These are phyloP conservation scores for Sinonovacula constricta DNA, from an alignment of 1,140 invertebrate species.

Conservation along the genomic window DNA sequence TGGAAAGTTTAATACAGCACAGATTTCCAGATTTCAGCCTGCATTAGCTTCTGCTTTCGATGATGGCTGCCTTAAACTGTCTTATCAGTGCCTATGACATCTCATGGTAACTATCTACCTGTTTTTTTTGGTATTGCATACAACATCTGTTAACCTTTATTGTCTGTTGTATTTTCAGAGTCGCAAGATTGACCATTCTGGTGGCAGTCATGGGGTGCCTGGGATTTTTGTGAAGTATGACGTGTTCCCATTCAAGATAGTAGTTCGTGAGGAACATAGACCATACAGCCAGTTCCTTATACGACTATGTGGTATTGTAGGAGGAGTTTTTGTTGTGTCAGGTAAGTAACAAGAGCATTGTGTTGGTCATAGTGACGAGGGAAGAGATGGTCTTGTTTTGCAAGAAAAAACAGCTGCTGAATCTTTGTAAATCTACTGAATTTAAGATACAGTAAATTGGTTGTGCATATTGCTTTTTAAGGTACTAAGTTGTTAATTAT, in stretches of 20 bases:
- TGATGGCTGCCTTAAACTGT: too few relatives aligned
- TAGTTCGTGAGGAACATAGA: slow-evolving; percentile 89
- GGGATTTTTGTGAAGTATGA: slow-evolving; percentile 98
- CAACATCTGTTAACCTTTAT: too few relatives aligned
- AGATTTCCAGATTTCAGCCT: too few relatives aligned
- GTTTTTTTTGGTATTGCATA: too few relatives aligned
- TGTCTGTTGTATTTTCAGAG: slow-evolving; percentile 75
- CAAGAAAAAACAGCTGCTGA: background rate
- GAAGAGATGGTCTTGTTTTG: background rate
- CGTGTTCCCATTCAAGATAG: slow-evolving; percentile 89
- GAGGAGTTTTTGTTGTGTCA: slow-evolving; percentile 92
- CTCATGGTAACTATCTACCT: too few relatives aligned
- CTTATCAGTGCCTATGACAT: too few relatives aligned
- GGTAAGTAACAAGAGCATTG: slow-evolving; percentile 70
- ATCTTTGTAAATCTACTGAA: too few relatives aligned
- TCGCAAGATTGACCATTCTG: slow-evolving; percentile 86
- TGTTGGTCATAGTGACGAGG: background rate
- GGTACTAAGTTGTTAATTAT: too few relatives aligned
- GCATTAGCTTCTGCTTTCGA: too few relatives aligned
- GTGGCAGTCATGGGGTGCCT: slow-evolving; percentile 93
- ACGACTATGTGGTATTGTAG: slow-evolving; percentile 91
- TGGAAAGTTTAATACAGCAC: too few relatives aligned
- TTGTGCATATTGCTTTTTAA: too few relatives aligned
- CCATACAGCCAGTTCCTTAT: slow-evolving; percentile 88
- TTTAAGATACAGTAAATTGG: too few relatives aligned